Conservation (phyloP, 2,113 vertebrate species). For the Sander vitreus region DNA sequence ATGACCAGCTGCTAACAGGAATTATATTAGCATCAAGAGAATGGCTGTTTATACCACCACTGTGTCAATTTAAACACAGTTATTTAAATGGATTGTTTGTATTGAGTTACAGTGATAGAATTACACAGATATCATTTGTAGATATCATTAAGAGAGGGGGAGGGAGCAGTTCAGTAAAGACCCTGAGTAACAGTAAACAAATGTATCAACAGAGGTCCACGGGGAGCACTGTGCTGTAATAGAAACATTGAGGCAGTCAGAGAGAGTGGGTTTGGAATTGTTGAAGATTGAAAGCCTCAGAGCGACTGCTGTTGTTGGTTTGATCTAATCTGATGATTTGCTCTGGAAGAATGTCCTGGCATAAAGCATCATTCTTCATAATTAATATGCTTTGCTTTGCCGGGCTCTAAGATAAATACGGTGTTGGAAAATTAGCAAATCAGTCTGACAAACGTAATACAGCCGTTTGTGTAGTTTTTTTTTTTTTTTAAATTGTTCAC, state of each 20-base stretch:
- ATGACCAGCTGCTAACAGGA: conserved; percentile 69
- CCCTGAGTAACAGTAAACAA: not conserved
- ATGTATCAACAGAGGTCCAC: not conserved
- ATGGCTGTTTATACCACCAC: conserved; percentile 58
- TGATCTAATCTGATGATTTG: conserved; percentile 48
- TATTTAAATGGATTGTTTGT: conserved; percentile 25
- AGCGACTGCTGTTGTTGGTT: conserved; percentile 28
- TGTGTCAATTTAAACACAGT: conserved; percentile 37
- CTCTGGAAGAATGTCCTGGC: conserved; percentile 23
- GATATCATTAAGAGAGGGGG: not conserved
- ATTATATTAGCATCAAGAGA: conserved; percentile 75
- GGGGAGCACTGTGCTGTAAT: not conserved
- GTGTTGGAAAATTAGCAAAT: not conserved
- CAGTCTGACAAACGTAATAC: not conserved
- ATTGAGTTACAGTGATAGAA: not conserved
- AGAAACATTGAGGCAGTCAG: not conserved
- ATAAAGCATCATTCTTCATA: conserved; percentile 34
- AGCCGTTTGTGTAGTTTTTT: not conserved
- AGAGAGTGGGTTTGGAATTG: not conserved
- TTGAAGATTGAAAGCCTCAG: conserved; percentile 17
- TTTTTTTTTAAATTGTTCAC: no score
- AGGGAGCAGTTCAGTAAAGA: not conserved
- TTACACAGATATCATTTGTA: not conserved
- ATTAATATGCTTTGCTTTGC: conserved; percentile 20
- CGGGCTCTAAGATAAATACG: not conserved